Evolutionary conservation across 2,888 invertebrate genomes (phyloP).

Genomic region (Apantesis nais): DNA sequence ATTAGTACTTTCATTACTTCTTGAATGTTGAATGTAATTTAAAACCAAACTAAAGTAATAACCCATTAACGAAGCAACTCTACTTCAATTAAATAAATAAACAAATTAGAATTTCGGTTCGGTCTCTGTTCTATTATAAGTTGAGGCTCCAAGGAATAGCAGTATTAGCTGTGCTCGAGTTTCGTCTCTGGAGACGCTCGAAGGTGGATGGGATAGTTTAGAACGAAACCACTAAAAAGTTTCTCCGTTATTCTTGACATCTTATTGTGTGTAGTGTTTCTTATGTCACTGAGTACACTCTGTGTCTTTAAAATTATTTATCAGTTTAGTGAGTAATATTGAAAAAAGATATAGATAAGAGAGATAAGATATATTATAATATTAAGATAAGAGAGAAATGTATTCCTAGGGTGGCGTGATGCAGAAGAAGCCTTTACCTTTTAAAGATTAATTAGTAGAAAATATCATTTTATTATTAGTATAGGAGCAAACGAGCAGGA

Average conservation of each 20-base stretch:
- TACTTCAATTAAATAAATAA: constrained; percentile 44
- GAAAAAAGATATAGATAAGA: no score
- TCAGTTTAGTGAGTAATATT: neutral
- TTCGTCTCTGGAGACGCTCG: constrained; percentile 36
- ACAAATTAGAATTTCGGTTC: constrained; percentile 39
- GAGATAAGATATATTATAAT: no score
- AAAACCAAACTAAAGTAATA: constrained; percentile 7
- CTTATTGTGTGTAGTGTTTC: constrained; percentile 4
- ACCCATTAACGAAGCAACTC: constrained; percentile 16
- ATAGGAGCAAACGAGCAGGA: no score
- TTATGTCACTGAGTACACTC: neutral
- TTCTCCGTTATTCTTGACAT: constrained; percentile 11
- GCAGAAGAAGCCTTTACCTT: no score
- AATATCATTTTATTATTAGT: no score
- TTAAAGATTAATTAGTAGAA: no score
- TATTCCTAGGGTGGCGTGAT: no score
- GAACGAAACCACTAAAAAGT: constrained; percentile 19
- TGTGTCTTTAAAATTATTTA: no score
- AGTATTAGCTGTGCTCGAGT: constrained; percentile 44
- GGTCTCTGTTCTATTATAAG: constrained; percentile 42
- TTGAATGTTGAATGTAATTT: constrained; percentile 4
- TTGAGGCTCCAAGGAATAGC: constrained; percentile 36
- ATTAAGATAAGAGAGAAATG: no score
- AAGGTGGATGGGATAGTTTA: constrained; percentile 13
- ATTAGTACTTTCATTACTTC: neutral